Evolutionary conservation across 1,140 invertebrate genomes (phyloP), one percentile per base, ranked within the genome.

Genomic region (Nasonia longicornis): DNA sequence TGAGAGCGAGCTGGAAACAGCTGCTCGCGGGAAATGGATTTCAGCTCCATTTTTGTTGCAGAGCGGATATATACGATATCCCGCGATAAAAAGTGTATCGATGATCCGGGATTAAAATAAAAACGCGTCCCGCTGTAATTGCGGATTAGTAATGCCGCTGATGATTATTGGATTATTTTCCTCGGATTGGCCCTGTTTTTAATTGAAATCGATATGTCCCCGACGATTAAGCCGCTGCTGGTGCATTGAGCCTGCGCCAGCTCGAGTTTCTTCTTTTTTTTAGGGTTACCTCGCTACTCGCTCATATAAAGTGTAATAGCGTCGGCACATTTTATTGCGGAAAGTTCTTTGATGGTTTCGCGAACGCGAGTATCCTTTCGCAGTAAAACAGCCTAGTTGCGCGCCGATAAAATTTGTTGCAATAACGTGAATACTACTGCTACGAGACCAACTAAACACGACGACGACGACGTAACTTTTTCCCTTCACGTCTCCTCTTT

Each of bases 361-460:
- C 20, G 26, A 12, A 63, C 73, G 16, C 58, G 58, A 75, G 29
- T 58, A 75, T 63, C 48, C 14, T 75, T 20, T 14, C 20, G 73
- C 29, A 58, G 58, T 75, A 75, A 75, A 75, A 38, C 20, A 63
- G 48, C 73, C 58, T 38, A 58, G 48, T 63, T 58, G 73, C 29
- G 73, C 48, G 38, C 73, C 48, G 58, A 75, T 75, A 75, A 75
- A 75, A 75, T 75, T 58, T 75, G 12, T 75, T 75, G 73, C 73
- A 58, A 26, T 63, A 75, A 75, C 52, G 12, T 75, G 8, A 48
- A 75, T 38, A n/a, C 71, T 52, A 63, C 31, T 22, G 42, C n/a
- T 12, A 6, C 10, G 38, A 42, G 38, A 4, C 6, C 64, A 69
- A 3, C 29, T 12, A 35, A 69, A 69, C 67, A 69, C 29, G 26